Evolutionary conservation across 2,888 invertebrate genomes (phyloP), one percentile per base, ranked within the genome.

Genomic region (Tipula confusa): DNA sequence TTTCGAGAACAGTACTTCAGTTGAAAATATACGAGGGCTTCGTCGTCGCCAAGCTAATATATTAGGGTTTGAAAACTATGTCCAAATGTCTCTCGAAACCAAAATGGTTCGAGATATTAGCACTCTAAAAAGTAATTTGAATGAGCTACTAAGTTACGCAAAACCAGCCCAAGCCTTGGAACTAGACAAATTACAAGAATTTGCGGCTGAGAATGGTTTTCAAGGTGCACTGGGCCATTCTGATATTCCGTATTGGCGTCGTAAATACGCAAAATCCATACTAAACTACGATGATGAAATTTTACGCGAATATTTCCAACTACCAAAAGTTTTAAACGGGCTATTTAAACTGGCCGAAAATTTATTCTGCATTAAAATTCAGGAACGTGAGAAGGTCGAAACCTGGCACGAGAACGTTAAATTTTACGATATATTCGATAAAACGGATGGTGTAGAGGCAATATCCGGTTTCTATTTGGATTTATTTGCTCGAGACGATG

Each of bases 61-160:
- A 13, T 89, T 98, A 9, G 97, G 98, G 0, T 98, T 93, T 88
- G 91, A 94, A 85, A 93, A 92, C 83, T 98, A 91, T 89, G 94
- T 93, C 0, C 94, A 97, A 48, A 94, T 98, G 94, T 96, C 96
- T 43, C 96, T 98, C 96, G 94, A 95, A 90, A 97, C 97, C 0
- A 98, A 97, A 91, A 92, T 98, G 97, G 96, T 97, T 6, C 95
- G 94, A 7, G 94, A 91, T 85, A 89, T 96, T 13, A 93, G 95
- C 83, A 95, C 94, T 88, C 93, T 97, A 0, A 91, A 94, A 85
- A 91, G 92, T 84, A 92, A 94, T 84, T 90, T 98, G 29, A 91
- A 93, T 83, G 92, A 90, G 85, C 91, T 96, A 38, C 88, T 94
- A 0, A 92, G 93, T 86, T 92, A 91, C 86, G 95, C 96, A 0